These are phyloP conservation scores for Gymnosoma rotundatum DNA, from an alignment of 2,888 invertebrate genomes.

Conservation along the genomic window DNA sequence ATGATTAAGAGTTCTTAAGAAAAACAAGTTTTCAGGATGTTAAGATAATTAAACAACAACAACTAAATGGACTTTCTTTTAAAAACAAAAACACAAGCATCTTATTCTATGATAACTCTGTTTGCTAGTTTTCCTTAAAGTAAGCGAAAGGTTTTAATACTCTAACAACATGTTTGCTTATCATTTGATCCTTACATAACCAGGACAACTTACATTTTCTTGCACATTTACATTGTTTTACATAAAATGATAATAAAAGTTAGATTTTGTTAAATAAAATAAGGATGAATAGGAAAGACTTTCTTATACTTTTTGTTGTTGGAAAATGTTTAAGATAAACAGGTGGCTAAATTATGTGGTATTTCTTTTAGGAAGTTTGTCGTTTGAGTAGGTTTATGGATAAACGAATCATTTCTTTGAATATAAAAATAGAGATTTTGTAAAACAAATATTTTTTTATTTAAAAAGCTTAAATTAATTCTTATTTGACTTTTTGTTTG, in stretches of 20 bases:
- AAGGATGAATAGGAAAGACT: background rate
- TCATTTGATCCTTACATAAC: constrained; percentile 23
- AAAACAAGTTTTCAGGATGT: background rate
- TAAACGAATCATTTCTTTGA: no score
- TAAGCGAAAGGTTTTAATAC: constrained; percentile 15
- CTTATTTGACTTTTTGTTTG: no score
- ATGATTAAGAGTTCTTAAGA: background rate
- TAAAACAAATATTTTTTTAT: no score
- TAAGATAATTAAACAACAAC: constrained; percentile 8
- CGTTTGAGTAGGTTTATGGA: no score
- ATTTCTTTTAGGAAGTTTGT: no score
- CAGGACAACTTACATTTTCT: constrained; percentile 35
- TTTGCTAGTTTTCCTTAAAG: background rate
- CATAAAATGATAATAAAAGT: constrained; percentile 25
- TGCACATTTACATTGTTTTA: constrained; percentile 26
- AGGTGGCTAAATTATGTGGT: background rate
- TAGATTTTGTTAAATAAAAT: background rate
- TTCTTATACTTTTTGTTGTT: background rate
- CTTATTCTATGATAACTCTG: background rate
- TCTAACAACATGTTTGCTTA: constrained; percentile 31
- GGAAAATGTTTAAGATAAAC: constrained; percentile 2
- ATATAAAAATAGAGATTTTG: no score
- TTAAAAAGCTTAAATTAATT: no score
- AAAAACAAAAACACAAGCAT: background rate
- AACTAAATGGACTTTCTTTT: background rate